Base-by-base conservation (phyloP, 2,888 invertebrate genomes). In the Thereva nobilitata region DNA sequence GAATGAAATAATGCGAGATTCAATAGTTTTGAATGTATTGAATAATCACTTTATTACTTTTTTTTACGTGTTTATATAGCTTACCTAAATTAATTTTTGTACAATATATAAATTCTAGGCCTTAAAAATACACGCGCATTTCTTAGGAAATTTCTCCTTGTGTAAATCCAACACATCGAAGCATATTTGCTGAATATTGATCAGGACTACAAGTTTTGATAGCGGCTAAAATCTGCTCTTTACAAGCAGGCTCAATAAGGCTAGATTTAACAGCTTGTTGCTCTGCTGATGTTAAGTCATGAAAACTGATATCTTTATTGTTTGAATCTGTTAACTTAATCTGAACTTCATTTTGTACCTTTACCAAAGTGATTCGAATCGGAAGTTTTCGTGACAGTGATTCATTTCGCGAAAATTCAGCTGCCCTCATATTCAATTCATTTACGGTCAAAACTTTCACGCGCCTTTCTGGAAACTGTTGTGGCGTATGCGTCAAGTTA, bases 301-400 rank as follows among this genome's bases (percentile, higher is more conserved):
- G 7, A 41, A 37, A 64, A 44, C 49, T 12, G 9, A 64, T 55
- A 23, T 55, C 55, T 6, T 9, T 47, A 45, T 23, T 37, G 47
- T 38, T 54, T 23, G 54, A 45, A 49, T 55, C 55, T 0, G 47
- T 55, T 34, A 64, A 35, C 23, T 64, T 64, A 5, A 64, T 64
- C 47, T 64, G 55, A 34, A 64, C 54, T 45, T 55, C 45, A 41
- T 64, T 49, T 12, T 45, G 47, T 8, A 49, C 12, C 8, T 55
- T 64, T 4, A 49, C 40, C 34, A 64, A n/a, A 38, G 55, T 41
- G 3, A 64, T 55, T 6, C 55, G 55, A 40, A 64, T 55, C 2
- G 64, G 64, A 2, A 64, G 12, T 7, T 44, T 42, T 35, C 23
- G 23, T 2, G 23, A 2, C 23, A 2, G 23, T 2, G 23, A 23